These are phyloP conservation scores for Altica lythri DNA, from an alignment of 2,888 invertebrate genomes.

Conservation along the genomic window DNA sequence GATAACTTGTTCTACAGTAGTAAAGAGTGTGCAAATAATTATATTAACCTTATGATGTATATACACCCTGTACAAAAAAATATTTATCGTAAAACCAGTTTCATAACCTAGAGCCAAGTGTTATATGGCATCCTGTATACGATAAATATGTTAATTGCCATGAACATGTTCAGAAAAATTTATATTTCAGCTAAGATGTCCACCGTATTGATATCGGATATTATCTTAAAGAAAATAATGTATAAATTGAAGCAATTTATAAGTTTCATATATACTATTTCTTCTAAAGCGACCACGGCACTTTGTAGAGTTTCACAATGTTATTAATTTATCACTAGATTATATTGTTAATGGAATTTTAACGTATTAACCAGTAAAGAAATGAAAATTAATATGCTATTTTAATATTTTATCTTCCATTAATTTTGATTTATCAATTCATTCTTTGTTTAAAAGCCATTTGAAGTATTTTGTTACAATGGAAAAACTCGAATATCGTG, in stretches of 20 bases:
- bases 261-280: conserved; percentile 10
- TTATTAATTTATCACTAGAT: too few relatives aligned
- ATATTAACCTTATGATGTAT: too few relatives aligned
- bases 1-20: too few relatives aligned
- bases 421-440: too few relatives aligned
- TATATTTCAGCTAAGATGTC: conserved; percentile 13
- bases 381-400: too few relatives aligned
- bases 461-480: too few relatives aligned
- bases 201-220: conserved; percentile 21
- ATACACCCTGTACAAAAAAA: conserved; percentile 7
- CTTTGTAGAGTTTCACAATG: not conserved
- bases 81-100: conserved; percentile 15
- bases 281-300: not conserved
- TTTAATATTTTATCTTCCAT: too few relatives aligned
- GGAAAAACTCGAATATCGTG: too few relatives aligned
- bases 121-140: conserved; percentile 17
- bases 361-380: too few relatives aligned
- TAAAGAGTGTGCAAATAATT: too few relatives aligned
- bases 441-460: too few relatives aligned
- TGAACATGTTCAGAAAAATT: conserved; percentile 17
- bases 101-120: not conserved
- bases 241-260: conserved; percentile 17
- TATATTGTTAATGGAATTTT: too few relatives aligned
- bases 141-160: conserved; percentile 19
- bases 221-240: conserved; percentile 12